These are phyloP conservation scores for Hippocampus comes DNA, from an alignment of 2,113 vertebrate species.

Conservation along the genomic window DNA sequence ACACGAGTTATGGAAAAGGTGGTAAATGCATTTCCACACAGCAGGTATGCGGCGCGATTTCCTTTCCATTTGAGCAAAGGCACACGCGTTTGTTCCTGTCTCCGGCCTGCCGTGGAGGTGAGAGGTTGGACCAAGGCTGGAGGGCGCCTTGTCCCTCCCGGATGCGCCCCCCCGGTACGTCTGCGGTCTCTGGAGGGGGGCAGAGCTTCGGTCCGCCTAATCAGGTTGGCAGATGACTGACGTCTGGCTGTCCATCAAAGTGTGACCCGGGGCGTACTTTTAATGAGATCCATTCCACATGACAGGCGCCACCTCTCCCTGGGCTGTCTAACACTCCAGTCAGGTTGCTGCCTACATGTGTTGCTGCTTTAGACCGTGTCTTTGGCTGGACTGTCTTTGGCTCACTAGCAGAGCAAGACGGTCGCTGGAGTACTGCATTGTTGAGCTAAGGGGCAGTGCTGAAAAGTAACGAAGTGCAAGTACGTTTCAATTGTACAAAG, in stretches of 20 bases:
- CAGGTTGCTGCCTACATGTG: conserved; percentile 56
- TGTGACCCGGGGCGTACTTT: conserved; percentile 73
- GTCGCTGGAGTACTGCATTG: not conserved
- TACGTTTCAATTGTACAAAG: not conserved
- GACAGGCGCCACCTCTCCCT: conserved; percentile 67
- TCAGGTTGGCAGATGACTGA: conserved; percentile 72
- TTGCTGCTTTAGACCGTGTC: conserved; percentile 51
- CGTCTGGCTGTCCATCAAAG: conserved; percentile 73
- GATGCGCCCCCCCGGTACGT: conserved; percentile 56
- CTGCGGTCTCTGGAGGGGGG: conserved; percentile 49
- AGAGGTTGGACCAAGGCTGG: conserved; percentile 42
- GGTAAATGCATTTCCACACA: conserved; percentile 36
- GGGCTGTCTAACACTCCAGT: conserved; percentile 56
- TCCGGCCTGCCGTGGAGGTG: conserved; percentile 47
- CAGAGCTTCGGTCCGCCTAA: conserved; percentile 57
- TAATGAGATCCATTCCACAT: conserved; percentile 77
- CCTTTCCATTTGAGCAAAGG: conserved; percentile 14
- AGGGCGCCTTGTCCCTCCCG: conserved; percentile 28
- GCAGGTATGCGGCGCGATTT: conserved; percentile 32
- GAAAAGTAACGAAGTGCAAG: too few relatives aligned
- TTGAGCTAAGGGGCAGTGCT: too few relatives aligned
- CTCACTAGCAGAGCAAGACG: not conserved
- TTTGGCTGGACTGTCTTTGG: not conserved
- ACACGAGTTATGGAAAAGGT: conserved; percentile 10
- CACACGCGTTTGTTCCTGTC: conserved; percentile 35